Base-by-base conservation (phyloP, 1,140 invertebrate genomes). In the honey bee (Apis mellifera) region DNA sequence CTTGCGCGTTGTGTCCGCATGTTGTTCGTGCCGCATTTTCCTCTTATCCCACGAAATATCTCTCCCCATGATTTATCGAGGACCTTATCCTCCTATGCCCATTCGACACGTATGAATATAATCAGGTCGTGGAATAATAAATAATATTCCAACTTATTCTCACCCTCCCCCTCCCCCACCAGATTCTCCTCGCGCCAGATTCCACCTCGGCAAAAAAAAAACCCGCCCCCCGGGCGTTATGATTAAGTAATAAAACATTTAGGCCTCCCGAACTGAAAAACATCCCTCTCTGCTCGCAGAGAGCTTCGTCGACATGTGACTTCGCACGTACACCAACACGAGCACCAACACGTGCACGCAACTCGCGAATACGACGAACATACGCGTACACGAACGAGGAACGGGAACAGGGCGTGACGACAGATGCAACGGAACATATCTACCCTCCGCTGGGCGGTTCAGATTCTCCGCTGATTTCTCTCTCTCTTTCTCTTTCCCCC, bases 231-330 rank as follows among this genome's bases (percentile, higher is more conserved):
- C 78, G 82, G 89, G 89, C 91, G 89, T 92, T 92, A 93, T 93
- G 92, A 93, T 93, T 93, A 93, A 93, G 92, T 92, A 93, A 93
- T 93, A 93, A 93, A 93, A 93, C 91, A 93, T 93, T 93, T 91
- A 93, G 85, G 79, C 88, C n/a, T n/a, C 86, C 84, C 84, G 84
- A 83, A 89, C 84, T 91, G 86, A 90, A 93, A 91, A 90, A 90
- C 88, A 91, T 91, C 91, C 91, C 91, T 80, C 91, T 80, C 87
- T 59, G 76, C 59, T 83, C 62, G 32, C 68, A 85, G 32, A 32
- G 32, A 32, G 32, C 78, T n/a, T n/a, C 78, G 80, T 80, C 84
- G 82, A 62, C 78, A 78, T 83, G 85, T 89, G 88, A 90, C 88
- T 92, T 88, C 42, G 82, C 64, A 85, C 86, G 81, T 73, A 64